Percentiles rank a stretch among this genome's conserved stretches.
Evolutionary conservation across 1,140 invertebrate species (phyloP).

Genomic region (Liolophura sinensis): DNA sequence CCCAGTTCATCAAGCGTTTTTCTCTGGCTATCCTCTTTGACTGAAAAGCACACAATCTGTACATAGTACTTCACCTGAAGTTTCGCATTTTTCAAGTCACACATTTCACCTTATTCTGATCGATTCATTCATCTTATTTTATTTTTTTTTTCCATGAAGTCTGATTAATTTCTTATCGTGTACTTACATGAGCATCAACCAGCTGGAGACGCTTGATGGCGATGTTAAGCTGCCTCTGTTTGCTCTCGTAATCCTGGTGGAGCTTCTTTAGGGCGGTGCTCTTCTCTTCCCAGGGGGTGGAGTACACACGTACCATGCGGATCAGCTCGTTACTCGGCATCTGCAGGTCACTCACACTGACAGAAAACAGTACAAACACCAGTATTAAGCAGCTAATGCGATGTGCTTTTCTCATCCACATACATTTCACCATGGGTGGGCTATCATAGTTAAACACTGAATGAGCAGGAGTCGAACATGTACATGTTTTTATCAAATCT

Average conservation of each 20-base stretch:
- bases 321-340: slow-evolving; percentile 55
- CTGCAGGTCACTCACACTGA: slow-evolving; percentile 53
- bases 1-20: slow-evolving; percentile 57
- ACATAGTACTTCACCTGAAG: no score
- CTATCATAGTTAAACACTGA: no score
- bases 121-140: no score
- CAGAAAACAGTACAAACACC: not conserved
- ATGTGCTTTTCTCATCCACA: not conserved
- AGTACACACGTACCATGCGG: slow-evolving; percentile 54
- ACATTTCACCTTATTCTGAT: no score
- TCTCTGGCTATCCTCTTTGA: slow-evolving; percentile 52
- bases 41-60: slow-evolving; percentile 39
- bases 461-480: no score
- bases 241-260: slow-evolving; percentile 56
- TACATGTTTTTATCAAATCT: no score
- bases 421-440: not conserved
- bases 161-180: no score
- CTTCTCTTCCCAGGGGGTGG: slow-evolving; percentile 57
- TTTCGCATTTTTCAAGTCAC: no score
- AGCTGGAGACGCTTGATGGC: slow-evolving; percentile 55
- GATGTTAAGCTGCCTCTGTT: slow-evolving; percentile 56
- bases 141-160: not conserved
- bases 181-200: slow-evolving; percentile 52
- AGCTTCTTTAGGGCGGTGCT: slow-evolving; percentile 56
- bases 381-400: no score